Evolutionary conservation across 2,797 vertebrate species (phyloP).

Genomic region (Fistularia tabacaria): DNA sequence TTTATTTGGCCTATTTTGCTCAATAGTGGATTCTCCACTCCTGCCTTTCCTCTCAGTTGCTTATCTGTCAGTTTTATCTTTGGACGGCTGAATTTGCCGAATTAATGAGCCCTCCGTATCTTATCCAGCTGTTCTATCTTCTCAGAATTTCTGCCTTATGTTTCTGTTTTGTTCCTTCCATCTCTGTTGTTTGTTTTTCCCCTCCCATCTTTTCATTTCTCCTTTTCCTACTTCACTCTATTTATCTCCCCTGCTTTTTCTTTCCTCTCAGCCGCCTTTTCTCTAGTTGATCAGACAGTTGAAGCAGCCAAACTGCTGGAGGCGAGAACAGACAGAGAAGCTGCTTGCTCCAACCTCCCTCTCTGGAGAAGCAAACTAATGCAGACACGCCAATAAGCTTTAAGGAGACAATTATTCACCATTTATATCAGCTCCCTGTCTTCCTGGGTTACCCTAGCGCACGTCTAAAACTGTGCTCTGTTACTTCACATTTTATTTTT

Average conservation of each 20-base stretch:
- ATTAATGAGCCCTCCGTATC: background rate
- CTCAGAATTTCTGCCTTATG: conserved; percentile 4
- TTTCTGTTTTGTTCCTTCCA: conserved; percentile 9
- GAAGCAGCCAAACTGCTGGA: conserved; percentile 62
- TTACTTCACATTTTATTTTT: conserved; percentile 14
- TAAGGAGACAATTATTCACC: conserved; percentile 67
- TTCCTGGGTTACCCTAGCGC: conserved; percentile 19
- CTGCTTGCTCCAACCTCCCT: conserved; percentile 55
- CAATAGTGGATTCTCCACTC: conserved; percentile 7
- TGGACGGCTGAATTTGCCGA: background rate
- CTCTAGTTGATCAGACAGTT: conserved; percentile 59
- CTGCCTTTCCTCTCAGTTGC: conserved; percentile 1
- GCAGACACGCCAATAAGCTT: conserved; percentile 60
- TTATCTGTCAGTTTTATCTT: conserved; percentile 14
- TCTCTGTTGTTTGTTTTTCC: background rate
- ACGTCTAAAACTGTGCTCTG: conserved; percentile 19
- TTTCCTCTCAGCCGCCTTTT: conserved; percentile 38
- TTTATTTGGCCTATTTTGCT: conserved; percentile 33
- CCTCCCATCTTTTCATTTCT: conserved; percentile 3
- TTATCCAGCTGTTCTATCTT: background rate
- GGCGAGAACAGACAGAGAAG: conserved; percentile 62
- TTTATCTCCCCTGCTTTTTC: conserved; percentile 5
- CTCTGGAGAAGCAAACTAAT: conserved; percentile 56
- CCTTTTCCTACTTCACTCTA: background rate
- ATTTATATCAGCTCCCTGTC: conserved; percentile 56